These are phyloP conservation scores for Trichopria drosophilae DNA, from an alignment of 2,888 invertebrate species.

Conservation along the genomic window DNA sequence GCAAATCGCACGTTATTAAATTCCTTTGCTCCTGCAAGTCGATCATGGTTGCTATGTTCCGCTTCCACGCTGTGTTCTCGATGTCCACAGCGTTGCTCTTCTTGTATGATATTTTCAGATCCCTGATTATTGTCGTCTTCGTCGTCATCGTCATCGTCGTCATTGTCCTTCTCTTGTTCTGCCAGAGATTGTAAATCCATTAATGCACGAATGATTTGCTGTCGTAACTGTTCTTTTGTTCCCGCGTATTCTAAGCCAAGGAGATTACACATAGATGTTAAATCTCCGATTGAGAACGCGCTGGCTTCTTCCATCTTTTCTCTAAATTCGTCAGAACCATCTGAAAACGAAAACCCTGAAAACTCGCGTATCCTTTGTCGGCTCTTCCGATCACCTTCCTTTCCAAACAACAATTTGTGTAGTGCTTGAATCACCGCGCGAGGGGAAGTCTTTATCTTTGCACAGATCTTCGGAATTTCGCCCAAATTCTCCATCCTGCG, in stretches of 20 bases:
- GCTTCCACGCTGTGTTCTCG: no score
- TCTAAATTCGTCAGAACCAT: slow-evolving; percentile 10
- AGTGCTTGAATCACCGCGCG: slow-evolving; percentile 5
- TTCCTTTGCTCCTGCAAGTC: no score
- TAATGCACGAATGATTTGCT: background rate
- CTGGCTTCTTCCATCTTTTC: background rate
- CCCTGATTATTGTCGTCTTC: background rate
- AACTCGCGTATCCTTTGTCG: slow-evolving; percentile 5
- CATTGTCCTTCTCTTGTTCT: background rate
- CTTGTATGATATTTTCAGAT: no score
- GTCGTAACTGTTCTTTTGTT: background rate
- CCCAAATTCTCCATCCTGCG: no score
- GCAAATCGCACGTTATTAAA: no score
- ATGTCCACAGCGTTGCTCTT: no score
- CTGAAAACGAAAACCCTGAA: slow-evolving; percentile 8
- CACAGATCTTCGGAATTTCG: no score
- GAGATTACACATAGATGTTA: no score
- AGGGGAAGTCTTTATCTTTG: no score
- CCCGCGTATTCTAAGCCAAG: slow-evolving; percentile 9
- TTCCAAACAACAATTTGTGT: slow-evolving; percentile 12
- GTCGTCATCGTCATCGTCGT: background rate
- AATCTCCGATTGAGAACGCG: no score
- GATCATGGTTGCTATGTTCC: no score
- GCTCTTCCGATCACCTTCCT: slow-evolving; percentile 6
- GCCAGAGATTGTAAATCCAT: background rate